Evolutionary conservation across 2,888 invertebrate species (phyloP).

Genomic region (Scaptomyza flava): DNA sequence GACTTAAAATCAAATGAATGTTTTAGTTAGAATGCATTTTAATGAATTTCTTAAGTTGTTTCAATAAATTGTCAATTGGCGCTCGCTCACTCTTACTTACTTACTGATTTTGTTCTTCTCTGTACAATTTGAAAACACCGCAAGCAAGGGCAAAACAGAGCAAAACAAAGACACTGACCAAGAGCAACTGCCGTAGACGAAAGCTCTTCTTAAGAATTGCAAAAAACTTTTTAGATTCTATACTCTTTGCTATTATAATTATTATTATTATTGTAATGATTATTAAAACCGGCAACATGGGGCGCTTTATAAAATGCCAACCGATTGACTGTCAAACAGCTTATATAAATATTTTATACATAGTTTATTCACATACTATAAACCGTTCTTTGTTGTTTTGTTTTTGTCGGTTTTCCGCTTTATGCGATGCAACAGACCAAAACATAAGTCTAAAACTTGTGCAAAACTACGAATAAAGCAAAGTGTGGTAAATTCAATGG

Average conservation of each 20-base stretch:
- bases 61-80: no score
- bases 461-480: conserved; percentile 13
- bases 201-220: no score
- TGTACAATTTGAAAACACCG: no score
- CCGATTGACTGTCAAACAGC: conserved; percentile 17
- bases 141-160: no score
- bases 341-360: neutral
- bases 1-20: no score
- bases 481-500: conserved; percentile 45
- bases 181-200: no score
- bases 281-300: conserved; percentile 12
- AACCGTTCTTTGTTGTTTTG: neutral
- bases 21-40: no score
- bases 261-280: conserved; percentile 2
- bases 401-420: neutral
- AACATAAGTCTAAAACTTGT: conserved; percentile 28
- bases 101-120: no score
- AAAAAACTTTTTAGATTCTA: no score
- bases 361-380: neutral
- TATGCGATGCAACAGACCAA: conserved; percentile 27
- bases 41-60: no score
- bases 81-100: no score
- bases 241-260: neutral
- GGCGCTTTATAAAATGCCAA: neutral
- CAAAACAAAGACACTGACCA: no score